Evolutionary conservation across 2,888 invertebrate species (phyloP), one percentile per base, ranked within the genome.

Genomic region (Auanema freiburgensis): DNA sequence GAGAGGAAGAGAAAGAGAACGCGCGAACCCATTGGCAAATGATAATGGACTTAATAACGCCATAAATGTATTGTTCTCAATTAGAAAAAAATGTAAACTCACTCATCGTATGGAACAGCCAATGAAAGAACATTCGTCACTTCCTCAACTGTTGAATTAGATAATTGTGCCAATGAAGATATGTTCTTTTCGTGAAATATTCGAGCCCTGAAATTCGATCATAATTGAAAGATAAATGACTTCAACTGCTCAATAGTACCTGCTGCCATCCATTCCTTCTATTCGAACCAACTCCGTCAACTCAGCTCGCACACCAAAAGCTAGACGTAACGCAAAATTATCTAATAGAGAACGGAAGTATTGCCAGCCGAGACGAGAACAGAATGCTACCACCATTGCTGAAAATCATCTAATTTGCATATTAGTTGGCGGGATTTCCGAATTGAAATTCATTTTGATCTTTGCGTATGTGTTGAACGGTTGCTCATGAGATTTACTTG

Each of bases 351-450:
- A 87, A 84, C 94, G 91, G 80, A 98, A 88, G 83, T 91, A 92
- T 71, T 89, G 89, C 96, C 97, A 98, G 24, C 94, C 92, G 12
- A 98, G 86, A 59, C 93, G 90, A 69, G 89, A 89, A 85, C 95
- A 93, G 86, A 98, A 97, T n/a, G 92, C 90, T 2, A 94, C 93
- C 1, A 97, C 92, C 91, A 96, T 96, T 61, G 94, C 95, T 91
- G 74, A 79, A 71, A 66, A 14, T 33, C 33, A 33, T 33, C 33
- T 33, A 33, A 33, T 66, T 65, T 18, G n/a, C 14, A 50, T 33
- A 33, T 5, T 33, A 33, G 33, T 33, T 33, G 33, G 33, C 33
- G 33, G 33, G 33, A 33, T 33, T 33, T 33, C 4, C 3, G 33
- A n/a, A 5, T 33, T 33, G 4, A 33, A 33, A 3, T 33, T 33